phyloP scores from a whole-genome alignment of 92 coral and sea anemone species.

The Montipora capitata region DNA sequence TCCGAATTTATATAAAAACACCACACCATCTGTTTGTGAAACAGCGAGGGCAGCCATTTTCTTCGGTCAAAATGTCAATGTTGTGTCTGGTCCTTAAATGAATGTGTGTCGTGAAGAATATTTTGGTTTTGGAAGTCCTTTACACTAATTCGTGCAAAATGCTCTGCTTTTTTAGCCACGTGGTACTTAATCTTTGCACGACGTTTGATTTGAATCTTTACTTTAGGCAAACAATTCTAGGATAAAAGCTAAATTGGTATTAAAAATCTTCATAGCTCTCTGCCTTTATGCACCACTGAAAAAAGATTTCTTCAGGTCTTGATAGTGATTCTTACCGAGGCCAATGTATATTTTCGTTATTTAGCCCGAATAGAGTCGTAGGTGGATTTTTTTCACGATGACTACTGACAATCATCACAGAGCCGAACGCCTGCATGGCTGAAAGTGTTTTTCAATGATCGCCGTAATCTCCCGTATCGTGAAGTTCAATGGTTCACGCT shows the following conservation, averaged over 20 bases:
- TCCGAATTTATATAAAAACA: background rate
- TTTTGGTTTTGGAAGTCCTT: background rate
- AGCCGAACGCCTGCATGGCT: background rate
- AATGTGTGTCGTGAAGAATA: background rate
- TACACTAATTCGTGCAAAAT: background rate
- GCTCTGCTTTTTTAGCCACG: background rate
- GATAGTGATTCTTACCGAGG: background rate
- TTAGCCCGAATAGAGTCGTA: too few relatives aligned
- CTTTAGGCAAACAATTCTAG: too few relatives aligned
- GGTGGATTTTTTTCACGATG: background rate
- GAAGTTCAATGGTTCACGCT: too few relatives aligned
- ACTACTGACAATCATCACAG: slow-evolving; percentile 1
- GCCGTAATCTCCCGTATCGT: background rate
- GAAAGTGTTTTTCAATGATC: slow-evolving; percentile 14
- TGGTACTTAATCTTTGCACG: background rate
- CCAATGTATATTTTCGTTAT: background rate
- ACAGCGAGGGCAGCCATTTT: background rate
- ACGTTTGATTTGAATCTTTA: background rate
- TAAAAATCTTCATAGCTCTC: too few relatives aligned
- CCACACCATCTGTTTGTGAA: background rate
- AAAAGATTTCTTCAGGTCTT: background rate
- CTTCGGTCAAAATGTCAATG: background rate
- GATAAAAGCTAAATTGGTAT: too few relatives aligned
- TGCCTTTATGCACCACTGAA: too few relatives aligned
- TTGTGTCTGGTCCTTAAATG: too few relatives aligned